Evolutionary conservation across 2,888 invertebrate species (phyloP).

Genomic region (Axea sp.): DNA sequence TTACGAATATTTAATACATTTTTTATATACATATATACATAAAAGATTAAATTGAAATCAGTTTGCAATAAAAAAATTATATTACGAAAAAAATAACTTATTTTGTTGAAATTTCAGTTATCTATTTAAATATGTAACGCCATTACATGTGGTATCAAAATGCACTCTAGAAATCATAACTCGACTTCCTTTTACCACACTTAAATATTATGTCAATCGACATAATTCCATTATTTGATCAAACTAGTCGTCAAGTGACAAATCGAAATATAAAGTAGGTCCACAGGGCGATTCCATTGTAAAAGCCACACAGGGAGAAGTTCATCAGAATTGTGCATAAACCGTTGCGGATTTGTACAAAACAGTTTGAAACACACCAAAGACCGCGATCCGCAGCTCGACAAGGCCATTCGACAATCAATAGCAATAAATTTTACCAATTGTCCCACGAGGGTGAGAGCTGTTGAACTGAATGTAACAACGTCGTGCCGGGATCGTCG

Average conservation of each 20-base stretch:
- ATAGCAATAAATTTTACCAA: slow-evolving; percentile 58
- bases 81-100: too few relatives aligned
- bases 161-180: not conserved
- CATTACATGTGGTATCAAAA: too few relatives aligned
- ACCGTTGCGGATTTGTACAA: slow-evolving; percentile 41
- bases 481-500: slow-evolving; percentile 16
- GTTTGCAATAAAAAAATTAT: too few relatives aligned
- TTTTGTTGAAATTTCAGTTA: too few relatives aligned
- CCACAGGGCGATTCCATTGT: not conserved
- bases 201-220: not conserved
- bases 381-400: slow-evolving; percentile 39
- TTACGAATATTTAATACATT: too few relatives aligned
- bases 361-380: slow-evolving; percentile 44
- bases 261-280: slow-evolving; percentile 22
- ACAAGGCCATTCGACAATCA: slow-evolving; percentile 57
- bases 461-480: slow-evolving; percentile 49
- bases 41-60: too few relatives aligned
- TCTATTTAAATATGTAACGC: too few relatives aligned
- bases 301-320: slow-evolving; percentile 5
- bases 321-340: slow-evolving; percentile 35
- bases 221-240: slow-evolving; percentile 33
- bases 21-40: too few relatives aligned
- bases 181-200: not conserved
- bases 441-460: slow-evolving; percentile 43
- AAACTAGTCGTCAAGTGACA: slow-evolving; percentile 43